These are phyloP conservation scores for Leucophenga montana DNA, from an alignment of 2,888 invertebrate species.

Conservation along the genomic window DNA sequence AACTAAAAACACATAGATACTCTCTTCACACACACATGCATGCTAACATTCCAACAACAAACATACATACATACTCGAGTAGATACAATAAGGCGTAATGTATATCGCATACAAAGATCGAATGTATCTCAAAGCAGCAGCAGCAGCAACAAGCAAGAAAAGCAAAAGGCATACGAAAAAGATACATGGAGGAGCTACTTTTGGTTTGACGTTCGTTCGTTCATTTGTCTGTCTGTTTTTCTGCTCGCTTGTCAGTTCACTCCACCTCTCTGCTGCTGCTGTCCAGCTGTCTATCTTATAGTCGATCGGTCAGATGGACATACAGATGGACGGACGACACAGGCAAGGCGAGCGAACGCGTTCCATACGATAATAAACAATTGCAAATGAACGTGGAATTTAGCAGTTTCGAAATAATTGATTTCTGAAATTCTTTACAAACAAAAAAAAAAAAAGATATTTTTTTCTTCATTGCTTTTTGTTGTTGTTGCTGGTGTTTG, in stretches of 20 bases:
- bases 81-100: slow-evolving; percentile 12
- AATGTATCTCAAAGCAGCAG: slow-evolving; percentile 18
- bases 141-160: slow-evolving; percentile 38
- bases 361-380: slow-evolving; percentile 55
- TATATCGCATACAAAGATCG: slow-evolving; percentile 18
- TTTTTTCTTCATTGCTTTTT: not conserved
- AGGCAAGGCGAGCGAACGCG: too few species aligned
- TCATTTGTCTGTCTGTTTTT: slow-evolving; percentile 32
- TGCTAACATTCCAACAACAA: slow-evolving; percentile 3
- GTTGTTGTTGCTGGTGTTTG: slow-evolving; percentile 3
- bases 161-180: slow-evolving; percentile 46
- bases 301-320: not conserved
- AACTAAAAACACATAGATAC: not conserved
- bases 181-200: slow-evolving; percentile 45
- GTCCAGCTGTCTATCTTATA: slow-evolving; percentile 32
- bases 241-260: slow-evolving; percentile 15
- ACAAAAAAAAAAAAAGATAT: not conserved
- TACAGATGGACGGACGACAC: too few species aligned
- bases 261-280: slow-evolving; percentile 18
- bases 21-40: not conserved
- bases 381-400: slow-evolving; percentile 64
- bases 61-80: slow-evolving; percentile 9
- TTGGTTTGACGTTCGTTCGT: slow-evolving; percentile 46
- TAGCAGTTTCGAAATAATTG: slow-evolving; percentile 66
- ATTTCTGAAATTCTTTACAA: slow-evolving; percentile 59